Evolutionary conservation across 2,888 invertebrate species (phyloP).

Genomic region (Macaria liturata): DNA sequence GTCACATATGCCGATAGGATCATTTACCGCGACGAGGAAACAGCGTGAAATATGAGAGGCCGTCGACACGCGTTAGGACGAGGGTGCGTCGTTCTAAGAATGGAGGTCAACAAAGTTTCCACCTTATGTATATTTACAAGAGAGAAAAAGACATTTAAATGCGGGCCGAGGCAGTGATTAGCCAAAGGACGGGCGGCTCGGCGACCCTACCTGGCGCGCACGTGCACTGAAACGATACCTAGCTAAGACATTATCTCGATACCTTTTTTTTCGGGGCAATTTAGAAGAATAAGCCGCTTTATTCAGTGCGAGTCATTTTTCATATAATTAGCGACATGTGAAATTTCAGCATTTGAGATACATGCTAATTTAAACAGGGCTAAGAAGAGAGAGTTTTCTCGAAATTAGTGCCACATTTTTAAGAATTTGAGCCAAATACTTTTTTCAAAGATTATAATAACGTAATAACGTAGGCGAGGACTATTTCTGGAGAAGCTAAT

Average conservation of each 20-base stretch:
- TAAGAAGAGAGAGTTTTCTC: too few relatives aligned
- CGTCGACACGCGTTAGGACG: conserved; percentile 59
- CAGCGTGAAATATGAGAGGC: conserved; percentile 67
- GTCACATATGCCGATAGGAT: conserved; percentile 65
- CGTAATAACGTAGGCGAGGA: too few relatives aligned
- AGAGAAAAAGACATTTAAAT: conserved; percentile 73
- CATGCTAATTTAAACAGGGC: conserved; percentile 5
- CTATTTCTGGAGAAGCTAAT: too few relatives aligned
- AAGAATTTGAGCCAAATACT: too few relatives aligned
- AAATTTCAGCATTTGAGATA: conserved; percentile 11
- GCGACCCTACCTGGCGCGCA: conserved; percentile 52
- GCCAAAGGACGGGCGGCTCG: conserved; percentile 57
- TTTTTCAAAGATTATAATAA: too few relatives aligned
- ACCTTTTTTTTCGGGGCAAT: conserved; percentile 39
- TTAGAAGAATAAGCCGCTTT: conserved; percentile 32
- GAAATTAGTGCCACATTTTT: too few relatives aligned
- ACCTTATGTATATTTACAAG: conserved; percentile 57
- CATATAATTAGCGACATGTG: conserved; percentile 21
- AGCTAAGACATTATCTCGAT: conserved; percentile 47
- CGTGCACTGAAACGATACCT: conserved; percentile 55
- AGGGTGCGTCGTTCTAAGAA: conserved; percentile 50
- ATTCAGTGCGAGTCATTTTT: conserved; percentile 30
- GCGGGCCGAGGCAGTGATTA: conserved; percentile 76
- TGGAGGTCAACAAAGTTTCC: conserved; percentile 53
- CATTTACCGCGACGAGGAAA: conserved; percentile 60